Conservation (phyloP, 2,888 invertebrate genomes). For the Atrina japonica region DNA sequence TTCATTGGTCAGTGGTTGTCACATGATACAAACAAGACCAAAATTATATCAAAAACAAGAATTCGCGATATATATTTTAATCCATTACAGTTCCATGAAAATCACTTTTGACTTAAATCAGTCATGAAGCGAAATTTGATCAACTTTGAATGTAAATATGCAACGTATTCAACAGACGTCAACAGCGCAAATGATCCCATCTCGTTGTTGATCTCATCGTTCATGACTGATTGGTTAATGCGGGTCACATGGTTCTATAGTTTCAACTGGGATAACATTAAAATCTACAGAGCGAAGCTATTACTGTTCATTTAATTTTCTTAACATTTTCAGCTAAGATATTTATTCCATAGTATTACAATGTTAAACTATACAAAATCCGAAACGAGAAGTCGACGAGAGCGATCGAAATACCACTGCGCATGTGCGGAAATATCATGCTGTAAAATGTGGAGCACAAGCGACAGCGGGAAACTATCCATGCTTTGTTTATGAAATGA, state of each 20-base stretch:
- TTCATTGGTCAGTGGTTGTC: constrained; percentile 76
- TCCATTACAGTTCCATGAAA: constrained; percentile 12
- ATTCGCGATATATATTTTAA: constrained; percentile 15
- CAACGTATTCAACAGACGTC: constrained; percentile 33
- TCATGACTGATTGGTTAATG: constrained; percentile 20
- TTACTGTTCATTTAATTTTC: too few species aligned
- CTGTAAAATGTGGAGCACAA: too few species aligned
- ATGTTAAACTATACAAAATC: too few species aligned
- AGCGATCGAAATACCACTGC: too few species aligned
- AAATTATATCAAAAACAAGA: constrained; percentile 22
- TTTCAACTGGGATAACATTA: background rate
- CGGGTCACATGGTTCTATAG: constrained; percentile 13
- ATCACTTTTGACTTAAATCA: constrained; percentile 5
- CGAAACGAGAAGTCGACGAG: too few species aligned
- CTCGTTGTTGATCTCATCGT: constrained; percentile 9
- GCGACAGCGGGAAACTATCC: too few species aligned
- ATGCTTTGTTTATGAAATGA: too few species aligned
- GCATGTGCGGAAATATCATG: too few species aligned
- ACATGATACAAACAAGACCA: constrained; percentile 69
- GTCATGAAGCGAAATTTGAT: constrained; percentile 1
- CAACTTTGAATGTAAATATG: constrained; percentile 11
- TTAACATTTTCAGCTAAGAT: too few species aligned
- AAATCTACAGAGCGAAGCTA: too few species aligned
- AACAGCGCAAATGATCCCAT: constrained; percentile 36
- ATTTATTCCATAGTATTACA: too few species aligned